phyloP scores from a whole-genome alignment of 2,888 invertebrate species.

The Orthosia gothica region DNA sequence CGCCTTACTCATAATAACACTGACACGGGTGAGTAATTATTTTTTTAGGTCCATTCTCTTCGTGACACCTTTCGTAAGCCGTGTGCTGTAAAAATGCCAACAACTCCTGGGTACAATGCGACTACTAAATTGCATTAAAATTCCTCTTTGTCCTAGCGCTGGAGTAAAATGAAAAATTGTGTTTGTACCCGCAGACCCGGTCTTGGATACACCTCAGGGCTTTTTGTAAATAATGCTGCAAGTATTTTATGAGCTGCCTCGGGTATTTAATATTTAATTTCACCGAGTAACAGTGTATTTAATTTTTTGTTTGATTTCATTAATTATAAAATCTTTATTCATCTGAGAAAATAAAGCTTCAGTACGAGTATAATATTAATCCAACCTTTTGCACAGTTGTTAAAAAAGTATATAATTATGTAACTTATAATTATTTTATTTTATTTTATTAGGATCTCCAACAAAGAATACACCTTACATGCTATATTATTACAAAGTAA shows the following conservation, averaged over 20 bases:
- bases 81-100: conserved; percentile 73
- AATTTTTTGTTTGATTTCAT: conserved; percentile 13
- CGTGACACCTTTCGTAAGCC: conserved; percentile 75
- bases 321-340: background rate
- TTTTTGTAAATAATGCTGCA: conserved; percentile 60
- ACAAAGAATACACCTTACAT: too few species aligned
- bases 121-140: conserved; percentile 85
- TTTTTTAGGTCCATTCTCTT: conserved; percentile 70
- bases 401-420: background rate
- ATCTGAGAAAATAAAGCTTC: too few species aligned
- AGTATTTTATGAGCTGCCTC: conserved; percentile 52
- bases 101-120: conserved; percentile 70
- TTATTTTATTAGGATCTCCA: too few species aligned
- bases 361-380: background rate
- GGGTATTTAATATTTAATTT: conserved; percentile 50
- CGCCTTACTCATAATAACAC: conserved; percentile 55
- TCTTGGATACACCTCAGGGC: conserved; percentile 53
- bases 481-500: too few species aligned
- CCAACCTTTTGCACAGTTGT: background rate
- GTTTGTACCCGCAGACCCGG: conserved; percentile 64
- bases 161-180: conserved; percentile 79
- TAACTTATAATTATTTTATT: background rate
- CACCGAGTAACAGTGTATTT: conserved; percentile 22
- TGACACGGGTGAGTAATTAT: conserved; percentile 66
- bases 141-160: conserved; percentile 77